Percentiles rank a stretch among this genome's conserved stretches.
Conservation (phyloP, 2,888 invertebrate genomes). For the Chaetogeoica ovagalla region DNA sequence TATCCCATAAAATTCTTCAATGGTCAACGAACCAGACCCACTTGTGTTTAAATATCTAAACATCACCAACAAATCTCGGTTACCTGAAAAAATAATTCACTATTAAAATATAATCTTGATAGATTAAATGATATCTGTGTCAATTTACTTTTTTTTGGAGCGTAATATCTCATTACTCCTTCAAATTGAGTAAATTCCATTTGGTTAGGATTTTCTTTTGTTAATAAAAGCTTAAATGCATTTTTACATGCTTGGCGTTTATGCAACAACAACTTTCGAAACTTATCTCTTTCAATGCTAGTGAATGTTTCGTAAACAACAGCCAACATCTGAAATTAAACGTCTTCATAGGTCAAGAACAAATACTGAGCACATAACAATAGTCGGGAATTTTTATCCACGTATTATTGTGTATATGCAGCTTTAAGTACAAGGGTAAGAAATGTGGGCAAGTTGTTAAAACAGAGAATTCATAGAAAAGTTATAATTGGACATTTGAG, state of each 20-base stretch:
- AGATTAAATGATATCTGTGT: background rate
- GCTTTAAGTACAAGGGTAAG: no score
- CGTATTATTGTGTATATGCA: no score
- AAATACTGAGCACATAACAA: no score
- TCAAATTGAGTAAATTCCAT: slow-evolving; percentile 76
- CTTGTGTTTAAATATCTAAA: slow-evolving; percentile 77
- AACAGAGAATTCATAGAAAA: no score
- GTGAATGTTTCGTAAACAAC: slow-evolving; percentile 90
- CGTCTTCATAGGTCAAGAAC: background rate
- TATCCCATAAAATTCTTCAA: slow-evolving; percentile 73
- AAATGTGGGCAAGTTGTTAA: no score
- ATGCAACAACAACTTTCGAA: slow-evolving; percentile 79
- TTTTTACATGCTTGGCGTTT: slow-evolving; percentile 78
- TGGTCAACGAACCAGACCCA: slow-evolving; percentile 68
- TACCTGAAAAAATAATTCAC: slow-evolving; percentile 62
- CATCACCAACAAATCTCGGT: slow-evolving; percentile 75
- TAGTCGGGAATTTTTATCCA: no score
- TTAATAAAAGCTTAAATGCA: slow-evolving; percentile 79
- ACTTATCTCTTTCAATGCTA: slow-evolving; percentile 81
- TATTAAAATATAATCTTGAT: background rate
- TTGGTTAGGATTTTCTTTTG: slow-evolving; percentile 71
- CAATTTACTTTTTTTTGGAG: slow-evolving; percentile 69
- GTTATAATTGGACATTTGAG: no score
- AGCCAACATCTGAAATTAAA: slow-evolving; percentile 72
- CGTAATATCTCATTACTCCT: slow-evolving; percentile 77